A percentile compares a stretch with the other conserved stretches of the same genome.
These are phyloP conservation scores for Nudaria mundana DNA, from an alignment of 2,888 invertebrate species.

Conservation along the genomic window DNA sequence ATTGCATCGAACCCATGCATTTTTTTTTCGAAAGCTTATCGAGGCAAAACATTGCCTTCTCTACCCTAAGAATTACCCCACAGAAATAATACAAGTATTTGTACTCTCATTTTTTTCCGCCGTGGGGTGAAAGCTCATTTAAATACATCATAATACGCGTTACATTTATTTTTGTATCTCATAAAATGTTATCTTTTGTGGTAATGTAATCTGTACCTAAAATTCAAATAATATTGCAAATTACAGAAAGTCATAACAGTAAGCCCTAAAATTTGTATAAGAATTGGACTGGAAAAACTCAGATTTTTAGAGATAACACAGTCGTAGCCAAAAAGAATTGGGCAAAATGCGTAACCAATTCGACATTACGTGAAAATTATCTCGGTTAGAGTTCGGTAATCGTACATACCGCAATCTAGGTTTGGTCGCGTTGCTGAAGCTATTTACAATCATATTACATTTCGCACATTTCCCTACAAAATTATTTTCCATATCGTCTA, in stretches of 20 bases:
- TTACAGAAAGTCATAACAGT: not conserved
- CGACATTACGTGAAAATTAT: too few relatives aligned
- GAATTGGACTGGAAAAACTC: not conserved
- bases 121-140: conserved; percentile 57
- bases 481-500: too few relatives aligned
- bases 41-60: conserved; percentile 75
- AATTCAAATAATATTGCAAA: not conserved
- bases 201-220: not conserved
- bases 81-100: conserved; percentile 76
- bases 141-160: conserved; percentile 52
- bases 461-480: too few relatives aligned
- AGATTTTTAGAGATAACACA: too few relatives aligned
- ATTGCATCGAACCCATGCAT: conserved; percentile 74
- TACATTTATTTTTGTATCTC: conserved; percentile 37
- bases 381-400: too few relatives aligned
- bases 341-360: too few relatives aligned
- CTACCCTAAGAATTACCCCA: conserved; percentile 59
- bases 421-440: too few relatives aligned
- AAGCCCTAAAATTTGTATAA: not conserved
- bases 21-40: conserved; percentile 63
- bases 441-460: too few relatives aligned
- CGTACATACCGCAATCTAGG: too few relatives aligned
- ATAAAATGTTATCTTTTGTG: conserved; percentile 23
- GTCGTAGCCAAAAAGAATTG: too few relatives aligned
- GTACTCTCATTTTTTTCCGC: conserved; percentile 64